Evolutionary conservation across 1,140 invertebrate genomes (phyloP).

Genomic region (Brachionus sp.): DNA sequence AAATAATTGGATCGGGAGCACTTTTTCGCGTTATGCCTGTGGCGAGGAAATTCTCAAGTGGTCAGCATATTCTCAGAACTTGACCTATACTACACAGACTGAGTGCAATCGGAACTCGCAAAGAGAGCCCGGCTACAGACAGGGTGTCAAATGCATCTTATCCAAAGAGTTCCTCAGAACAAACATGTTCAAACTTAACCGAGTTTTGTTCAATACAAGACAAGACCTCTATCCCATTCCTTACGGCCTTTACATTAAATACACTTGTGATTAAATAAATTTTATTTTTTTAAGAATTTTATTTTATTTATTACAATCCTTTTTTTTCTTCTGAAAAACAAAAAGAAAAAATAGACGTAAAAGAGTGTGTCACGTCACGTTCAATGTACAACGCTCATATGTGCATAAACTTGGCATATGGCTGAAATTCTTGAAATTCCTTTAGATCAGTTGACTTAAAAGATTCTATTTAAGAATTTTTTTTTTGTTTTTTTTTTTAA

Average conservation of each 20-base stretch:
- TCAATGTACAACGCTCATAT: background rate
- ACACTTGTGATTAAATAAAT: conserved; percentile 36
- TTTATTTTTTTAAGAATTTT: background rate
- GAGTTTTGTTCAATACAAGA: conserved; percentile 2
- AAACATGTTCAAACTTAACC: conserved; percentile 40
- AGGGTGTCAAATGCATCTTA: conserved; percentile 22
- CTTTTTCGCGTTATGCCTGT: conserved; percentile 3
- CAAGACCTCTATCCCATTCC: conserved; percentile 32
- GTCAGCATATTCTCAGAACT: background rate
- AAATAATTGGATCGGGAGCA: background rate
- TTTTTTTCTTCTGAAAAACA: background rate
- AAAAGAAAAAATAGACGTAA: background rate
- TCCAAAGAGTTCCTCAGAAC: background rate
- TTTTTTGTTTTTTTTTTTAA: too few relatives aligned
- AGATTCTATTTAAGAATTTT: background rate
- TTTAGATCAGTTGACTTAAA: conserved; percentile 3
- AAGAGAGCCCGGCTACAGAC: background rate
- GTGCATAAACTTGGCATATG: background rate
- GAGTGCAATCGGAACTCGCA: background rate
- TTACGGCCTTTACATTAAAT: conserved; percentile 18
- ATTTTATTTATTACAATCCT: too few relatives aligned
- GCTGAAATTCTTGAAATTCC: background rate
- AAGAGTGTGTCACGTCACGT: background rate
- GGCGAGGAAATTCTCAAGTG: background rate
- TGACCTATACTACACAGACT: background rate